Conservation (phyloP, 1,140 invertebrate species). For the Lasaia peninsularis region DNA sequence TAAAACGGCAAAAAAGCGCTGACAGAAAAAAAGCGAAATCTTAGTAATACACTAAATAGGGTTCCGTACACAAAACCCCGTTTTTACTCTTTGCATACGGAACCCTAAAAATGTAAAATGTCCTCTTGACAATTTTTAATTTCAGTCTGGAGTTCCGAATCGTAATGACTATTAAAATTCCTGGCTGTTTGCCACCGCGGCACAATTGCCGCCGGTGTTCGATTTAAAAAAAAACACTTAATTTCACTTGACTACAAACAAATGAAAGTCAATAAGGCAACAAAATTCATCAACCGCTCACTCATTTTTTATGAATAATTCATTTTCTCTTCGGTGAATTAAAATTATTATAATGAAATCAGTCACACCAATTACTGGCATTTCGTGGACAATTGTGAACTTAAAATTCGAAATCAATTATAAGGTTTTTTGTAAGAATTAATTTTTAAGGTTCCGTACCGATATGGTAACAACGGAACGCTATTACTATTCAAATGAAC, state of each 20-base stretch:
- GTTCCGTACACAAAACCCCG: no score
- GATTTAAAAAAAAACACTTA: constrained; percentile 1
- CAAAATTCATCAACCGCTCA: constrained; percentile 32
- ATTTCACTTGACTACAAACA: constrained; percentile 6
- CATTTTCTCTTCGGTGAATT: constrained; percentile 13
- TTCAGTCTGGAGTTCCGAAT: neutral
- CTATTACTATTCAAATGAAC: no score
- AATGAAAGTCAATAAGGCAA: constrained; percentile 8
- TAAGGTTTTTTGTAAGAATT: neutral
- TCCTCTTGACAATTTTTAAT: constrained; percentile 8
- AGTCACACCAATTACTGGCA: constrained; percentile 15
- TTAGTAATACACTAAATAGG: no score
- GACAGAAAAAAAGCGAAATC: no score
- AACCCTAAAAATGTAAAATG: neutral
- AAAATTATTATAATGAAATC: constrained; percentile 20
- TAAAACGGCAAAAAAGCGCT: no score
- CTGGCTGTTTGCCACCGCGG: neutral
- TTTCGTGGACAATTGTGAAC: constrained; percentile 10
- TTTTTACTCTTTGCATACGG: no score
- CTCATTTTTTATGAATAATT: constrained; percentile 19
- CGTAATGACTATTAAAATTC: constrained; percentile 4
- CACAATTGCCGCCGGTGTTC: neutral
- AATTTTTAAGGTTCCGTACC: no score
- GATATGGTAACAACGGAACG: no score
- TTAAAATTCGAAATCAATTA: neutral